Conservation (phyloP, 2,888 invertebrate genomes). For the Clepsis dumicolana region DNA sequence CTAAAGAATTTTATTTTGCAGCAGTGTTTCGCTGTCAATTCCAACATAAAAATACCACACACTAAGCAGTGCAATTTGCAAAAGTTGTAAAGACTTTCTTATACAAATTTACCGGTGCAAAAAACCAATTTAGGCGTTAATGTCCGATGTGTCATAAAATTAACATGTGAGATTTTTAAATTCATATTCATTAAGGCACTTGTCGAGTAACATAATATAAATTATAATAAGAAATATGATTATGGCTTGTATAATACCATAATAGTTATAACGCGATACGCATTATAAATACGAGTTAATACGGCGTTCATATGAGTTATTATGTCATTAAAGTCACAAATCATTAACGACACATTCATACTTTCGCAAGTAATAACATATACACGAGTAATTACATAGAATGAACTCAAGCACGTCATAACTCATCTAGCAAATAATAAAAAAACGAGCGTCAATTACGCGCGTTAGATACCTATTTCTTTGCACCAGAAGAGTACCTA, state of each 20-base stretch:
- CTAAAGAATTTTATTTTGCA: not conserved
- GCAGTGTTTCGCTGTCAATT: not conserved
- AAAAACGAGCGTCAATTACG: not conserved
- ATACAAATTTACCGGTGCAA: slow-evolving; percentile 32
- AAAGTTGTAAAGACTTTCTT: not conserved
- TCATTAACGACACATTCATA: slow-evolving; percentile 20
- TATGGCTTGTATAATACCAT: slow-evolving; percentile 6
- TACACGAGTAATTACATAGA: slow-evolving; percentile 19
- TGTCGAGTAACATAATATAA: slow-evolving; percentile 13
- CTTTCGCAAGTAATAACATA: slow-evolving; percentile 32
- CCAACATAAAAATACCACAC: not conserved
- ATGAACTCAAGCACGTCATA: slow-evolving; percentile 18
- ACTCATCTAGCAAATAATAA: slow-evolving; percentile 1
- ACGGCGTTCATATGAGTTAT: slow-evolving; percentile 19
- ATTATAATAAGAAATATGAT: not conserved
- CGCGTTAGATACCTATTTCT: not conserved
- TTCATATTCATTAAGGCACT: slow-evolving; percentile 14
- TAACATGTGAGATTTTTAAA: slow-evolving; percentile 12
- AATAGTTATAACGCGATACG: slow-evolving; percentile 9
- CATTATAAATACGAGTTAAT: slow-evolving; percentile 2
- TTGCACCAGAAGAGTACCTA: not conserved
- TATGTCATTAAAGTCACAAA: slow-evolving; percentile 23
- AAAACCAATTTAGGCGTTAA: slow-evolving; percentile 1
- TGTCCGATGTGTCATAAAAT: slow-evolving; percentile 12
- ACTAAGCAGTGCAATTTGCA: not conserved